Evolutionary conservation across 2,113 vertebrate species (phyloP), one percentile per base, ranked within the genome.

Genomic region (Aramus guarauna): DNA sequence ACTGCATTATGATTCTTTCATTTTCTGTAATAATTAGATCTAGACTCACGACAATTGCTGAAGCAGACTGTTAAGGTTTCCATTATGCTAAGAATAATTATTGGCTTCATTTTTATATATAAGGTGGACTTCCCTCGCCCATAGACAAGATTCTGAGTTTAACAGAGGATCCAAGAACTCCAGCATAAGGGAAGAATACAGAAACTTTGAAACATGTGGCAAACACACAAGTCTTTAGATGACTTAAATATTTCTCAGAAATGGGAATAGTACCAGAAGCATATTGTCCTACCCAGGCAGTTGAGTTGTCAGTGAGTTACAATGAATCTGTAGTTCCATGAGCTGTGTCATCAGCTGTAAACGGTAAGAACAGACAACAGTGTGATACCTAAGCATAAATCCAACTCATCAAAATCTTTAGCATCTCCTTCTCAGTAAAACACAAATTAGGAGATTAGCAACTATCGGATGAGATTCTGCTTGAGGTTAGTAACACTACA

Each of bases 91-190:
- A 24, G 19, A 47, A 68, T 43, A 82, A 67, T 22, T 19, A 1
- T 73, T 50, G 7, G 6, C 3, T 91, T 83, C 4, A 15, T 72
- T 89, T 72, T 73, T 52, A 45, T 30, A 9, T 11, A 11, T 45
- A 15, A 55, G 4, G 9, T 63, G 2, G 24, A 14, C 11, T 64
- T 67, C 2, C 16, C 11, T 37, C 3, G 1, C 9, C 6, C n/a
- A n/a, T 55, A 63, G 72, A 50, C 2, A 59, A n/a, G 27, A 36
- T 59, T 29, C 9, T 56, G 48, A 55, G 3, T 68, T 39, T 81
- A 47, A 77, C 8, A 22, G 15, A 80, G 23, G 9, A 75, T 67
- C 9, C 2, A 8, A 88, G 32, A 75, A n/a, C 14, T 73, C 9
- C 11, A 88, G 5, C 16, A 52, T 9, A 37, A 55, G 12, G 13